phyloP scores from a whole-genome alignment of 2,888 invertebrate species.

The Amphipoea oculea region DNA sequence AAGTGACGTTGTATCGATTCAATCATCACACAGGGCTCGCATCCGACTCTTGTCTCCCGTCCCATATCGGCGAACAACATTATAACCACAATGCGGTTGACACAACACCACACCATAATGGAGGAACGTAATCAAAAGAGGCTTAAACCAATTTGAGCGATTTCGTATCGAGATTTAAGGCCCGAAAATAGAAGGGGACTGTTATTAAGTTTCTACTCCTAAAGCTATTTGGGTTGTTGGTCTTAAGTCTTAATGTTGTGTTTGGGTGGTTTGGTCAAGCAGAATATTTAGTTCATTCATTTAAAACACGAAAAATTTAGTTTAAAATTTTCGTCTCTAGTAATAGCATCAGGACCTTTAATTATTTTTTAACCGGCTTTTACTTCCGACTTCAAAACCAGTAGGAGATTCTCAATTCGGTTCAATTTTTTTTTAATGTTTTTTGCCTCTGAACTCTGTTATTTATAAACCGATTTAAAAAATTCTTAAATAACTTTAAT shows the following conservation, averaged over 20 bases:
- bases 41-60: constrained; percentile 71
- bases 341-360: not conserved
- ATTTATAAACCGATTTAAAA: not conserved
- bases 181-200: not conserved
- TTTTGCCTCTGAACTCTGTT: not conserved
- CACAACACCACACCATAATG: constrained; percentile 61
- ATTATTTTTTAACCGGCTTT: not conserved
- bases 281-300: not conserved
- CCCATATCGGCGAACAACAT: constrained; percentile 61
- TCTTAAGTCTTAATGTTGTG: not conserved
- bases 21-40: constrained; percentile 68
- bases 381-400: not conserved
- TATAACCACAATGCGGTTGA: constrained; percentile 65
- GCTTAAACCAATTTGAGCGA: constrained; percentile 63
- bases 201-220: constrained; percentile 10
- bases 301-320: not conserved
- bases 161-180: constrained; percentile 39
- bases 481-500: not conserved
- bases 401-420: not conserved
- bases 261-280: not conserved
- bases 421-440: not conserved
- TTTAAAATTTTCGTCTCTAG: not conserved
- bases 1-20: constrained; percentile 73
- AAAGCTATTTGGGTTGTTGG: not conserved
- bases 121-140: constrained; percentile 66